Evolutionary conservation across 1,140 invertebrate species (phyloP).

Genomic region (Meloidogyne hapla): DNA sequence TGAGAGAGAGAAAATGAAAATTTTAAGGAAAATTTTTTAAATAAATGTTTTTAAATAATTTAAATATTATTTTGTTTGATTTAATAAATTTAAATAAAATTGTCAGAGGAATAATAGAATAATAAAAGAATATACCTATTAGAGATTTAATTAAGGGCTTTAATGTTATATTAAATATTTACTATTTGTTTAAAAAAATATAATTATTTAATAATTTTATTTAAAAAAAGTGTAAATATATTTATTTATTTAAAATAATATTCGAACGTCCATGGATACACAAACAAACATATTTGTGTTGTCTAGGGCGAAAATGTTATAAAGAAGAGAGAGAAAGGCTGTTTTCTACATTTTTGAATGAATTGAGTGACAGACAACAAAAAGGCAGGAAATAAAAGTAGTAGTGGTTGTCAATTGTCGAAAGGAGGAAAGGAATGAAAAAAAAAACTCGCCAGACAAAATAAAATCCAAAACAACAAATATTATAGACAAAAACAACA

Average conservation of each 20-base stretch:
- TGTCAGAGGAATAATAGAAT: too few relatives aligned
- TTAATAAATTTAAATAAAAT: too few relatives aligned
- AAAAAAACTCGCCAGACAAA: not conserved
- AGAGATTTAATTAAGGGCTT: too few relatives aligned
- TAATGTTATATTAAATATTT: too few relatives aligned
- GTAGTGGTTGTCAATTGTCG: not conserved
- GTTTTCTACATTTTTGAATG: not conserved
- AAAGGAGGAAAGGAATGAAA: not conserved
- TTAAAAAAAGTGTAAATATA: not conserved
- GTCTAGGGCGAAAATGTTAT: not conserved
- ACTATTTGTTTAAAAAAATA: too few relatives aligned
- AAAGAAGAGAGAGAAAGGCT: not conserved
- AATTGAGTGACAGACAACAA: not conserved
- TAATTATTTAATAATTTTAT: not conserved
- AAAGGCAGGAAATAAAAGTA: not conserved
- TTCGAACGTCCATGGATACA: not conserved
- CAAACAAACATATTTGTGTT: not conserved
- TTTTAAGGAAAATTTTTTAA: too few relatives aligned
- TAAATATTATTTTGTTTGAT: too few relatives aligned
- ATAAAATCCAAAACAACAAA: not conserved
- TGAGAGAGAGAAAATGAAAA: too few relatives aligned
- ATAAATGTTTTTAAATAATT: too few relatives aligned
- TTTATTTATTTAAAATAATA: not conserved
- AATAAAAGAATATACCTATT: too few relatives aligned
- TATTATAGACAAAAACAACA: not conserved